Evolutionary conservation across 2,113 vertebrate genomes (phyloP), one percentile per base, ranked within the genome.

Genomic region (Cyanistes caeruleus): DNA sequence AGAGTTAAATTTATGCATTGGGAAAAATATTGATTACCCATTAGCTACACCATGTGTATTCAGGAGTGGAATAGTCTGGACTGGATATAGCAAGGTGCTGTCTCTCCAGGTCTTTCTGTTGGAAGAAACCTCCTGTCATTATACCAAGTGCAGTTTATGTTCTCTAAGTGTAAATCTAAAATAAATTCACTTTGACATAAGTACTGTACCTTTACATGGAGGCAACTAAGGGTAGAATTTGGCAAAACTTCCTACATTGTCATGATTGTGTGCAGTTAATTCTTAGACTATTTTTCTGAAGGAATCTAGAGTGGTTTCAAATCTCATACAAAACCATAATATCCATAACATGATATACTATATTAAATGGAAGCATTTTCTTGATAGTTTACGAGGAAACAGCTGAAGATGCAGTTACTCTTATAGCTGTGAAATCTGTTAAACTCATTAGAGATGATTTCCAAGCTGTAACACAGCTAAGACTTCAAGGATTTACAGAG

Each of bases 371-470:
- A 87, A 58, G 3, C 2, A 48, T 56, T 94, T 87, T 79, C 44
- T 79, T 72, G 8, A 49, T 46, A 44, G 13, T 68, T 89, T 14
- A 64, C 43, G 35, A 52, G 81, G 31, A 95, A 94, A 64, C 52
- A 91, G 22, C 10, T 73, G 65, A 94, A 82, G 53, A 89, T 55
- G 15, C 13, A 72, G 65, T 68, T 93, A 76, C 30, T 48, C 11
- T 68, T 87, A 94, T 60, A 94, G 67, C 74, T 78, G 21, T 72
- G 53, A 93, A 93, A 84, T 88, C 43, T 56, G 11, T 83, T 85
- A 37, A 49, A 39, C 17, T 91, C 53, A 67, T 89, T 94, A 90
- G 27, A 89, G 11, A 56, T 60, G 7, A 90, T 90, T 64, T 85
- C 20, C 25, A 88, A 90, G 17, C 53, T 75, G 41, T 82, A 79